phyloP scores from a whole-genome alignment of 2,888 invertebrate genomes.

The Strigamia crassipes region DNA sequence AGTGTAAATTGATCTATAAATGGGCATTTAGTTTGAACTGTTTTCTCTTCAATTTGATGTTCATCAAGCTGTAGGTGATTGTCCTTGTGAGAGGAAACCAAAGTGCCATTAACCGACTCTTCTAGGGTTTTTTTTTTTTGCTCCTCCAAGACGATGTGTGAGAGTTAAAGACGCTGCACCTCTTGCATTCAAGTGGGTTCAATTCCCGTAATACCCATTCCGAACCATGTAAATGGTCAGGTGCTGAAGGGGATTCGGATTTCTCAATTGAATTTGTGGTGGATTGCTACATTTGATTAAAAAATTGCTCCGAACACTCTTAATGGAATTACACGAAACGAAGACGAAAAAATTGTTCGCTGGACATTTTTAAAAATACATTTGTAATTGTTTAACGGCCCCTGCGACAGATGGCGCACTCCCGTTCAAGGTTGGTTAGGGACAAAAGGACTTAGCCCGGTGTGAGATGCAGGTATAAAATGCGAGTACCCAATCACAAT shows the following conservation, averaged over 20 bases:
- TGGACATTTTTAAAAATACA: not conserved
- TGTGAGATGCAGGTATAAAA: slow-evolving; percentile 37
- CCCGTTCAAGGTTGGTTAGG: slow-evolving; percentile 8
- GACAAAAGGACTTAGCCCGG: slow-evolving; percentile 40
- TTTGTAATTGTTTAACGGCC: slow-evolving; percentile 1
- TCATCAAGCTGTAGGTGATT: slow-evolving; percentile 46
- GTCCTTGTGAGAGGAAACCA: slow-evolving; percentile 43
- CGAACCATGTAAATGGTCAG: slow-evolving; percentile 27
- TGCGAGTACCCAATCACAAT: slow-evolving; percentile 25
- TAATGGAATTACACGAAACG: not conserved
- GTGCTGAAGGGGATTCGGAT: not conserved
- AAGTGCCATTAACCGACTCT: slow-evolving; percentile 35
- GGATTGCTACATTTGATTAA: not conserved
- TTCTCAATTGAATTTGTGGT: not conserved
- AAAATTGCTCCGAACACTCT: not conserved
- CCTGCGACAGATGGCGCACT: slow-evolving; percentile 31
- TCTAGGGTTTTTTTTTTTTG: not conserved
- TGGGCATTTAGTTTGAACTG: slow-evolving; percentile 45
- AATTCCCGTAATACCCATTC: slow-evolving; percentile 31
- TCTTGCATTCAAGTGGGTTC: slow-evolving; percentile 42
- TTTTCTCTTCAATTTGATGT: slow-evolving; percentile 46
- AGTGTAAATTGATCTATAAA: slow-evolving; percentile 41
- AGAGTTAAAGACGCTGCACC: slow-evolving; percentile 33
- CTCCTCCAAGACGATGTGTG: slow-evolving; percentile 23
- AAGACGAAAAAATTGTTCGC: not conserved